Evolutionary conservation across 2,797 vertebrate genomes (phyloP).

Genomic region (Melanotaenia maccullochi): DNA sequence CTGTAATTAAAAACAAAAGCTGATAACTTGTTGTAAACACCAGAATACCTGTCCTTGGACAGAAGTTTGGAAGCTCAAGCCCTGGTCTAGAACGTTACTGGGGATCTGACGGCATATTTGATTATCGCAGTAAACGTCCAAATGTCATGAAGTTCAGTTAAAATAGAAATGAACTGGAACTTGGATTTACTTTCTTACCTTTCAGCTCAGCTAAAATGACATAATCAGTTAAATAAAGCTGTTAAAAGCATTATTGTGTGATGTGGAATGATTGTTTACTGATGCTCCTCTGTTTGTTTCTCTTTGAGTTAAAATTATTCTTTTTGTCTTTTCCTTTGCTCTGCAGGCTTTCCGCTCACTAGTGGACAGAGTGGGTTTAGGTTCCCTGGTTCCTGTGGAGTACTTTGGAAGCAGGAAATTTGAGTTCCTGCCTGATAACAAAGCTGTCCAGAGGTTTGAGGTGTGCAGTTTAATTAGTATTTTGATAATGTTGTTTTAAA

Average conservation of each 20-base stretch:
- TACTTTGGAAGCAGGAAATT: conserved; percentile 91
- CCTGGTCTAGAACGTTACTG: no score
- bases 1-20: not conserved
- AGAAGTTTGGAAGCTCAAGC: not conserved
- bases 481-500: rapidly evolving
- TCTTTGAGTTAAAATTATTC: not conserved
- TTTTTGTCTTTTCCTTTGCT: not conserved
- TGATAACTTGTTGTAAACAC: not conserved
- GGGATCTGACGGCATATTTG: no score
- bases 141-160: not conserved
- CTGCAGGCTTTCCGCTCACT: conserved; percentile 91
- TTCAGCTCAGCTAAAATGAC: not conserved
- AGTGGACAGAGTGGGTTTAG: conserved; percentile 94
- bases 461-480: conserved; percentile 74
- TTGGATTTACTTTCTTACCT: no score
- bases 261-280: not conserved
- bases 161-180: not conserved
- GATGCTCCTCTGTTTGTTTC: not conserved
- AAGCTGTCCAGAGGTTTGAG: conserved; percentile 92
- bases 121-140: no score
- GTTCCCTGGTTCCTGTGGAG: conserved; percentile 92
- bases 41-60: not conserved
- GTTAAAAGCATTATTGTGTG: not conserved
- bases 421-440: conserved; percentile 91
- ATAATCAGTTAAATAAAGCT: not conserved